Conservation (phyloP, 2,797 vertebrate genomes). For the Macrochelys suwanniensis region DNA sequence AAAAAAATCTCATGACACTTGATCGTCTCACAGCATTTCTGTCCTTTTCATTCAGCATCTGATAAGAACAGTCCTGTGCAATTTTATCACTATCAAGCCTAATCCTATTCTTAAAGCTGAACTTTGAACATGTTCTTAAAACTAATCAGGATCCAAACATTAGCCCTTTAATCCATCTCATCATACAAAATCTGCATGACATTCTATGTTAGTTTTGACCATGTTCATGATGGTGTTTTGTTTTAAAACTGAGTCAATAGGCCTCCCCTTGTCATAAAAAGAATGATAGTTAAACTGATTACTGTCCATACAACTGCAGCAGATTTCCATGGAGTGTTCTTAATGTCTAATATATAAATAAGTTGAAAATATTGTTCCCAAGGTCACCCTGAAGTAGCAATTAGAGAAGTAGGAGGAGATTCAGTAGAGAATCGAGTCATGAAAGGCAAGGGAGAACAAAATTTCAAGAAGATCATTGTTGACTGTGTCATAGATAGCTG, state of each 20-base stretch:
- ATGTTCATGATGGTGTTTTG: fast-evolving
- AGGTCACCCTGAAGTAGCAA: neutral
- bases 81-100: neutral
- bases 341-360: neutral
- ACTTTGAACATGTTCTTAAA: fast-evolving
- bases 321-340: neutral
- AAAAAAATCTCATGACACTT: neutral
- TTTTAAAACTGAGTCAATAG: neutral
- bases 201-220: neutral
- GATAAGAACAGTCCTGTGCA: neutral
- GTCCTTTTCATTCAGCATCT: neutral
- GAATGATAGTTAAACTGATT: neutral
- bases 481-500: neutral
- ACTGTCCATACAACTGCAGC: neutral
- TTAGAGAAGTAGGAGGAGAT: neutral
- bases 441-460: neutral
- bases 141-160: fast-evolving
- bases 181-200: neutral
- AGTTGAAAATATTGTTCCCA: neutral
- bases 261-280: neutral
- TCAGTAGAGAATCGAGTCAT: neutral
- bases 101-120: neutral
- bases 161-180: neutral
- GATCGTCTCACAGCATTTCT: fast-evolving
- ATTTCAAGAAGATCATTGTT: neutral